Conservation (phyloP, 2,888 invertebrate genomes). For the Vannuccia rotundouncinata region DNA sequence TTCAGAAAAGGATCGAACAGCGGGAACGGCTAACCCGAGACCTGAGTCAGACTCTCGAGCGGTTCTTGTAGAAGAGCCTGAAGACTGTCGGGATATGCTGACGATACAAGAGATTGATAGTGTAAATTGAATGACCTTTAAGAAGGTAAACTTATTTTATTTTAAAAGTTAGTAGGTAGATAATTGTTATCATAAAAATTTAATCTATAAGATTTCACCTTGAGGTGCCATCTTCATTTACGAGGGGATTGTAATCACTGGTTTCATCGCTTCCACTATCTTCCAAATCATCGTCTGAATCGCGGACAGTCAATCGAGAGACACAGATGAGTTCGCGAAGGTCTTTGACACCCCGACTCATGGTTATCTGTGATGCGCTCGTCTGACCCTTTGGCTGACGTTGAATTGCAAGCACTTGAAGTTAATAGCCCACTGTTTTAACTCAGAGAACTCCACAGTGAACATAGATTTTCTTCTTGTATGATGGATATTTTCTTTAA, state of each 20-base stretch:
- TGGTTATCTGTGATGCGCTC: too few relatives aligned
- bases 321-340: conserved; percentile 54
- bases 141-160: too few relatives aligned
- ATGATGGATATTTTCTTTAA: too few relatives aligned
- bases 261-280: conserved; percentile 10
- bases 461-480: too few relatives aligned
- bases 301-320: conserved; percentile 50
- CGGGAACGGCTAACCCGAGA: neutral
- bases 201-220: neutral
- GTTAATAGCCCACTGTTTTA: too few relatives aligned
- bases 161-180: too few relatives aligned
- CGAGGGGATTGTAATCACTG: neutral
- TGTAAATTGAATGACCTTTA: too few relatives aligned
- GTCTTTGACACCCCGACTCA: conserved; percentile 54
- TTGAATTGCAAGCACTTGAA: too few relatives aligned
- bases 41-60: neutral
- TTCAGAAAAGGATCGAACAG: neutral
- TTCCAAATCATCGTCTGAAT: conserved; percentile 48
- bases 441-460: too few relatives aligned
- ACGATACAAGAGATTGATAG: too few relatives aligned
- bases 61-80: neutral
- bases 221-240: neutral
- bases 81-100: neutral
- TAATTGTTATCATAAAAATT: neutral
- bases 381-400: too few relatives aligned